Evolutionary conservation across 2,888 invertebrate species (phyloP).

Genomic region (Lordiphosa andalusiaca): DNA sequence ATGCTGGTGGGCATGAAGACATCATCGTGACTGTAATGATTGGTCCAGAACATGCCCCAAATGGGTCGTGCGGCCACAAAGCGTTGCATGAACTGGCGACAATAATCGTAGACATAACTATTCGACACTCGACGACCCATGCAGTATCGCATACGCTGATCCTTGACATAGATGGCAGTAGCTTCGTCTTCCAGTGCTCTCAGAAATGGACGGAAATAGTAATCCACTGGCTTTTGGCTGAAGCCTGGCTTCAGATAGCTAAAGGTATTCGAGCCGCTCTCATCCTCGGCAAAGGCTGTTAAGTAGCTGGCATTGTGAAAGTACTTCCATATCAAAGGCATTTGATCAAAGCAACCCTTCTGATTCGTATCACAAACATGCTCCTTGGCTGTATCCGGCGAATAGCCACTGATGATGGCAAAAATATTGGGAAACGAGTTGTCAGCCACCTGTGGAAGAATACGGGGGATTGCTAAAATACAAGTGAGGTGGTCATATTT

Average conservation of each 20-base stretch:
- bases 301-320: constrained; percentile 83
- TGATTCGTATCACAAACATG: constrained; percentile 80
- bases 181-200: constrained; percentile 83
- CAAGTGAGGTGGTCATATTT: neutral
- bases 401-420: constrained; percentile 87
- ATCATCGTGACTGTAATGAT: constrained; percentile 86
- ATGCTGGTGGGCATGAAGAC: constrained; percentile 84
- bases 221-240: constrained; percentile 86
- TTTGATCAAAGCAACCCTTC: constrained; percentile 83
- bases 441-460: constrained; percentile 84
- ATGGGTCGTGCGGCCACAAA: constrained; percentile 83
- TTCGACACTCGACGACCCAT: constrained; percentile 83
- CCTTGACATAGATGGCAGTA: constrained; percentile 46
- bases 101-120: constrained; percentile 85
- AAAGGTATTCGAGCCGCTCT: constrained; percentile 81
- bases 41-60: constrained; percentile 89
- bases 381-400: constrained; percentile 79
- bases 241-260: constrained; percentile 86
- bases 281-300: constrained; percentile 89
- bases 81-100: constrained; percentile 84
- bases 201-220: constrained; percentile 87
- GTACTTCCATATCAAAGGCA: constrained; percentile 87
- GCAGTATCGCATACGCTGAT: constrained; percentile 81
- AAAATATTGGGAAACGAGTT: constrained; percentile 94
- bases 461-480: no score